A percentile compares a stretch with the other conserved stretches of the same genome.
Evolutionary conservation across 2,113 vertebrate species (phyloP).

Genomic region (Leucoraja erinaceus): DNA sequence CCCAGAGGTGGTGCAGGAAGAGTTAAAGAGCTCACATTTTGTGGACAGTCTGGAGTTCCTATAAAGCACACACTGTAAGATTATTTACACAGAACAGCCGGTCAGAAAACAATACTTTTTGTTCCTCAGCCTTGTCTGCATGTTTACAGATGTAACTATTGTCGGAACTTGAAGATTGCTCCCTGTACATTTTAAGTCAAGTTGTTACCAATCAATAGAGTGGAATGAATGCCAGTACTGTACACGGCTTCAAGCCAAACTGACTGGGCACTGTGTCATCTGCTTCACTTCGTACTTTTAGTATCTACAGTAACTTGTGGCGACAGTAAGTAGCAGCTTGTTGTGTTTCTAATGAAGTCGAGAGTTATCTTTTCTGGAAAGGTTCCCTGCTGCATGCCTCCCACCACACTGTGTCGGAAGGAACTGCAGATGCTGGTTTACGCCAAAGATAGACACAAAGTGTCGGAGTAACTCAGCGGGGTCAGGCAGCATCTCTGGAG

Average conservation of each 20-base stretch:
- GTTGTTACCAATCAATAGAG: conserved; percentile 13
- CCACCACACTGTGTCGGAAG: not conserved
- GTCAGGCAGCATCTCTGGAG: too few relatives aligned
- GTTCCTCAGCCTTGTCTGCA: conserved; percentile 15
- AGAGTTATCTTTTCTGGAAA: not conserved
- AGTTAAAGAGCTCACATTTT: not conserved
- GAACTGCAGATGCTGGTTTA: too few relatives aligned
- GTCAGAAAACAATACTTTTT: conserved; percentile 5
- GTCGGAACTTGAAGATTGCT: conserved; percentile 28
- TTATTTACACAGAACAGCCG: conserved; percentile 1
- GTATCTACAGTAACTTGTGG: conserved; percentile 7
- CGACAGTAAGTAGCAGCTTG: not conserved
- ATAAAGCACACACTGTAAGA: not conserved
- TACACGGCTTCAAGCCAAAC: not conserved
- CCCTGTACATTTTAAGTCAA: conserved; percentile 2
- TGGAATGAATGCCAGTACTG: not conserved
- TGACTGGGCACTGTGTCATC: not conserved
- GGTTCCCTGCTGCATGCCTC: not conserved
- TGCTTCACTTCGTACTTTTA: not conserved
- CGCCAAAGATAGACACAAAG: too few relatives aligned
- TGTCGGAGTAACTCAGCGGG: too few relatives aligned
- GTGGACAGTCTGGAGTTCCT: not conserved
- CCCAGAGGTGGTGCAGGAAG: not conserved
- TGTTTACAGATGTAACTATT: conserved; percentile 16
- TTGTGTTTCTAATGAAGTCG: not conserved